Percentiles rank a stretch among this genome's conserved stretches.
Conservation (phyloP, 2,888 invertebrate species). For the Neoascia interrupta region DNA sequence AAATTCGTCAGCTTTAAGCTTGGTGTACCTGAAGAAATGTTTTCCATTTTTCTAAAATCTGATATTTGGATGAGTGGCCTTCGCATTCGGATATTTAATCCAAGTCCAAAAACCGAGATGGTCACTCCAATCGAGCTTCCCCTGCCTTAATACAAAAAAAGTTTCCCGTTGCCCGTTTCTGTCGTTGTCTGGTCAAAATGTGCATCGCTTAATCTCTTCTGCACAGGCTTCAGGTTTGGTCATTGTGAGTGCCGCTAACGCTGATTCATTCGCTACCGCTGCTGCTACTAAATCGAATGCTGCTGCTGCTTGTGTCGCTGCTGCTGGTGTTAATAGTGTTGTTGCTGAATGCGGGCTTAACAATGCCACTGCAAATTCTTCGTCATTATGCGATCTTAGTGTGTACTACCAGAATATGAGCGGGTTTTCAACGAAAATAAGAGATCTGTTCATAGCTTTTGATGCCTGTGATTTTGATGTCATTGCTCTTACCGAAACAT, state of each 20-base stretch:
- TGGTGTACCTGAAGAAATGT: not conserved
- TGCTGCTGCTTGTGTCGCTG: not conserved
- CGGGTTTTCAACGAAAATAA: too few relatives aligned
- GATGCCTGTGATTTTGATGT: too few relatives aligned
- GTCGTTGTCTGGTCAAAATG: not conserved
- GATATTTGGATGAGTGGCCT: constrained; percentile 1
- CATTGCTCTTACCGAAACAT: too few relatives aligned
- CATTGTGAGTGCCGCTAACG: too few relatives aligned
- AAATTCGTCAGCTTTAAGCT: not conserved
- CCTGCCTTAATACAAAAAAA: too few relatives aligned
- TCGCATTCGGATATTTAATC: constrained; percentile 1
- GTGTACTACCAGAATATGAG: too few relatives aligned
- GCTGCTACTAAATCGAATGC: too few relatives aligned
- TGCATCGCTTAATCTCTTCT: not conserved
- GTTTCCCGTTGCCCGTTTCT: too few relatives aligned
- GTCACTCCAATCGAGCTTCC: not conserved
- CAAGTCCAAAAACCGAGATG: not conserved
- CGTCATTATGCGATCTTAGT: too few relatives aligned
- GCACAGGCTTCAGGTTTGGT: not conserved
- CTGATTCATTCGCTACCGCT: too few relatives aligned
- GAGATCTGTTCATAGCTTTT: too few relatives aligned
- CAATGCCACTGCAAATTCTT: too few relatives aligned
- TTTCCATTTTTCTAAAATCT: not conserved
- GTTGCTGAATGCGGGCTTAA: not conserved
- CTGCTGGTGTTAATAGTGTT: not conserved